Base-by-base conservation (phyloP, 2,113 vertebrate genomes). In the Glaucidium brasilianum region DNA sequence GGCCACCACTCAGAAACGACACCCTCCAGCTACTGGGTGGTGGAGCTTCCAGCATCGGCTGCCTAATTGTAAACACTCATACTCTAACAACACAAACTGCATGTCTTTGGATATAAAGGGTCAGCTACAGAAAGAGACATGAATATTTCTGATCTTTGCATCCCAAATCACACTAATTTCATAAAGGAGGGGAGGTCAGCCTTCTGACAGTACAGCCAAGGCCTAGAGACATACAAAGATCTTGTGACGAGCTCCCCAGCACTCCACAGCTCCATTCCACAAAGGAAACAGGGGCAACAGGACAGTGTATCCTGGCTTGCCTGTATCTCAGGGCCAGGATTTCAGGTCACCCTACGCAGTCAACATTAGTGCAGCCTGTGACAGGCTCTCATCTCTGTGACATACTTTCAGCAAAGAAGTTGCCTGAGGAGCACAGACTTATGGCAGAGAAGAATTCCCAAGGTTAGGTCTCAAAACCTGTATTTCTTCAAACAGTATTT, bases 311-410 rank as follows among this genome's bases (percentile, higher is more conserved):
- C 50, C 63, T 10, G 49, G 14, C 5, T 60, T 75, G 13, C 6
- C 49, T 56, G 15, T 17, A 2, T 20, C 39, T 75, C 34, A 9
- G 19, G 43, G n/a, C 25, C 0, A 0, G 30, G 30, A 32, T 30
- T 88, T 75, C 73, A 58, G 27, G 71, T 66, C 71, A 68, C 16
- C 6, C 34, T 35, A 7, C 16, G 12, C 0, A 2, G 18, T 3
- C 22, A 77, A 6, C 25, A 50, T 3, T 56, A 67, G n/a, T 1
- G 25, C 72, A 90, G 75, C 32, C 72, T 30, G 20, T 29, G 29
- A 39, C 47, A 60, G 29, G 39, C 4, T 3, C 50, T 17, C 45
- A 45, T 49, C 23, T 35, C 59, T 37, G 59, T 32, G 39, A 71
- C 29, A 35, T 4, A n/a, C 10, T 21, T 73, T 49, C 64, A 78